Conservation (phyloP, 2,888 invertebrate genomes). For the Chydorus sphaericus region DNA sequence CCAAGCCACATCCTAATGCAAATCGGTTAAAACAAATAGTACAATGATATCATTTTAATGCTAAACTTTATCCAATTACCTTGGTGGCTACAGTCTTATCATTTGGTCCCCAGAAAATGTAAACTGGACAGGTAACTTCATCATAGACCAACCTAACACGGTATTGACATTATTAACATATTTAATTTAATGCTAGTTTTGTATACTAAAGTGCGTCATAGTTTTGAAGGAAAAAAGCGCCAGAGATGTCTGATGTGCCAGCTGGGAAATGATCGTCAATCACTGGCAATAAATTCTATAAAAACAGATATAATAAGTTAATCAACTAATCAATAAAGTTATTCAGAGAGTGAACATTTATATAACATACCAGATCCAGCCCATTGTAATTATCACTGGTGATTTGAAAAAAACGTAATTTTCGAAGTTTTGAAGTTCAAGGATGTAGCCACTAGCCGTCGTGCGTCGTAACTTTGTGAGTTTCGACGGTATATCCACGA, state of each 20-base stretch:
- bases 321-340: too few relatives aligned
- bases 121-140: conserved; percentile 25
- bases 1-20: conserved; percentile 15
- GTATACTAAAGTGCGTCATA: conserved; percentile 2
- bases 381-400: conserved; percentile 27
- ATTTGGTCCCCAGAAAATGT: conserved; percentile 25
- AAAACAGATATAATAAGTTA: conserved; percentile 15
- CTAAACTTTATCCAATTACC: too few relatives aligned
- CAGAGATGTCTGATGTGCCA: conserved; percentile 24
- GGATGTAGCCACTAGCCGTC: conserved; percentile 15
- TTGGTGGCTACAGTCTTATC: too few relatives aligned
- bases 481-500: conserved; percentile 15
- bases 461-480: conserved; percentile 13
- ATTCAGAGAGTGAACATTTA: not conserved
- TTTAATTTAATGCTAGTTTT: too few relatives aligned
- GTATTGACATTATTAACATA: not conserved
- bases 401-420: conserved; percentile 32
- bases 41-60: too few relatives aligned
- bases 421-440: conserved; percentile 18
- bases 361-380: conserved; percentile 25
- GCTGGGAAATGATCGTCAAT: conserved; percentile 26
- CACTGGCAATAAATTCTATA: conserved; percentile 25
- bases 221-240: conserved; percentile 25
- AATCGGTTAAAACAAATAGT: too few relatives aligned
- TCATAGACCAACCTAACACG: not conserved